These are phyloP conservation scores for Halcyon leucocephala DNA, from an alignment of 2,797 vertebrate genomes.

Conservation along the genomic window DNA sequence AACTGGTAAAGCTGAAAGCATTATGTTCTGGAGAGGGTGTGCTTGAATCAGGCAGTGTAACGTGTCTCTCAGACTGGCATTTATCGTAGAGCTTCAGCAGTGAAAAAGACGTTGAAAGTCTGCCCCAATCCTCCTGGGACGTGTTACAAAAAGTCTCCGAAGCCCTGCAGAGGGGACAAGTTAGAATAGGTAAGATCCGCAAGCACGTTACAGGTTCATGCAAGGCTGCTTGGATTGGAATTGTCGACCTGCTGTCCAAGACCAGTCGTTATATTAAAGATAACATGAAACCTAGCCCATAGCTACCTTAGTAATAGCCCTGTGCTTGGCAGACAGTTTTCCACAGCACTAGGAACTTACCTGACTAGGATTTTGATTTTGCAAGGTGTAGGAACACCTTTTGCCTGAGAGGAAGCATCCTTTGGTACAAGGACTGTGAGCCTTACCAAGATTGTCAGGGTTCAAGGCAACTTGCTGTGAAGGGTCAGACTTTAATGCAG, in stretches of 20 bases:
- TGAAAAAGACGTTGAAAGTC: conserved; percentile 13
- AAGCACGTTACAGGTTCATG: neutral
- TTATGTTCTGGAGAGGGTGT: accelerated
- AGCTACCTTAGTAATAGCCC: neutral
- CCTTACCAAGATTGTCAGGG: neutral
- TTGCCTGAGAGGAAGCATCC: neutral
- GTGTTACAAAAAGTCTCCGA: conserved; percentile 69
- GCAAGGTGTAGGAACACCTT: neutral
- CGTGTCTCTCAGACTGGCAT: conserved; percentile 43
- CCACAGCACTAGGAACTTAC: neutral
- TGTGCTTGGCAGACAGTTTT: neutral
- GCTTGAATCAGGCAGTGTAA: neutral
- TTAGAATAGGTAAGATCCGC: neutral
- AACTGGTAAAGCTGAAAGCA: neutral
- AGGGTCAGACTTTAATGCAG: neutral
- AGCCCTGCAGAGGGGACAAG: conserved; percentile 52
- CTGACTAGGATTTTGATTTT: neutral
- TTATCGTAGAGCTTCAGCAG: conserved; percentile 31
- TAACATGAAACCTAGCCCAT: neutral
- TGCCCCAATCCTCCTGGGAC: neutral
- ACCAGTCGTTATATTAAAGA: neutral
- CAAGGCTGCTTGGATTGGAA: neutral
- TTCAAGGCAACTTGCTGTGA: neutral
- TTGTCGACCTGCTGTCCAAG: neutral
- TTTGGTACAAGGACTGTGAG: neutral